Evolutionary conservation across 1,140 invertebrate genomes (phyloP).

Genomic region (Marisa cornuarietis): DNA sequence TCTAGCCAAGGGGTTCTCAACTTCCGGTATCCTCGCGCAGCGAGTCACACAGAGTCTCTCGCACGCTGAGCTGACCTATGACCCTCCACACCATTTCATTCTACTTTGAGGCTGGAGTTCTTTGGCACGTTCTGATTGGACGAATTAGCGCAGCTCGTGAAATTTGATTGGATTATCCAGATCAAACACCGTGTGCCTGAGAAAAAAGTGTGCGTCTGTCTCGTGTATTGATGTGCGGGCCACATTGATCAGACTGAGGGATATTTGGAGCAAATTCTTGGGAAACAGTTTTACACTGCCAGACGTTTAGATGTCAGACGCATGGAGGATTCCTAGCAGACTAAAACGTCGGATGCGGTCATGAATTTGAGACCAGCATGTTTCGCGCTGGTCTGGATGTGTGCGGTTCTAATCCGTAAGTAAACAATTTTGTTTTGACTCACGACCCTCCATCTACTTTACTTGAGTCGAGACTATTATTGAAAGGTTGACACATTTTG

Average conservation of each 20-base stretch:
- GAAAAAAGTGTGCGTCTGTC: conserved; percentile 13
- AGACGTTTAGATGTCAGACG: conserved; percentile 9
- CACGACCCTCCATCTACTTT: too few species aligned
- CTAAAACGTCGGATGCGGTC: conserved; percentile 16
- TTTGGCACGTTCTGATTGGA: conserved; percentile 17
- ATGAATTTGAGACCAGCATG: conserved; percentile 21
- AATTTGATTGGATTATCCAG: conserved; percentile 25
- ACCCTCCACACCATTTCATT: conserved; percentile 21
- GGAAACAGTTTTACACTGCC: conserved; percentile 8
- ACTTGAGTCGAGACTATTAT: too few species aligned
- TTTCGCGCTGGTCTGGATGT: conserved; percentile 9
- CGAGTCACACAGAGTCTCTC: not conserved
- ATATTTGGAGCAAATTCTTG: conserved; percentile 15
- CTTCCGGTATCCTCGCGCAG: conserved; percentile 6
- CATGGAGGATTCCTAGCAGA: conserved; percentile 18
- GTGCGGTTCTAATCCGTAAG: conserved; percentile 12
- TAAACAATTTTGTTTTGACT: not conserved
- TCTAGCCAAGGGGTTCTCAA: not conserved
- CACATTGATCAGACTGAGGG: conserved; percentile 18
- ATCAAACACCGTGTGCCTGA: conserved; percentile 23
- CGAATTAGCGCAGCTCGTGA: conserved; percentile 13
- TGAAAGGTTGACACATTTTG: too few species aligned
- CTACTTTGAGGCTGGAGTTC: conserved; percentile 8
- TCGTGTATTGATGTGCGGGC: not conserved
- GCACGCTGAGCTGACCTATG: conserved; percentile 8